Evolutionary conservation across 2,113 vertebrate species (phyloP).

Genomic region (Anseranas semipalmata): DNA sequence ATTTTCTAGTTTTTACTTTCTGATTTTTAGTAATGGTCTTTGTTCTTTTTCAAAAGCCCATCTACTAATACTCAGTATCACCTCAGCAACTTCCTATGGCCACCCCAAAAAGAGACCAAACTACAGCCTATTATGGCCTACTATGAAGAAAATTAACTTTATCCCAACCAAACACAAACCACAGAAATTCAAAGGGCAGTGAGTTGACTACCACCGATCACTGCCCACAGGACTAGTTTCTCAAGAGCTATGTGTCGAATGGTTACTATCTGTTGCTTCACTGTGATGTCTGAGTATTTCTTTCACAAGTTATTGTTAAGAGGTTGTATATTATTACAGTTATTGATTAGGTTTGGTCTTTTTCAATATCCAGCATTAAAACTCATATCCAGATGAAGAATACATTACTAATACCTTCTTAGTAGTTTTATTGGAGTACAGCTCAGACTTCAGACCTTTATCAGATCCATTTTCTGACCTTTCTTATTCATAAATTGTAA

Average conservation of each 20-base stretch:
- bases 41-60: neutral
- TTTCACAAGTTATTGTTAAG: neutral
- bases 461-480: neutral
- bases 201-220: neutral
- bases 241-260: neutral
- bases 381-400: neutral
- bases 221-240: neutral
- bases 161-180: too few species aligned
- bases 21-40: neutral
- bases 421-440: neutral
- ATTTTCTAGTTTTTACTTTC: neutral
- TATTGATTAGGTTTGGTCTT: neutral
- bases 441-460: neutral
- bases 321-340: neutral
- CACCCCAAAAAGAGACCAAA: neutral
- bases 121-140: neutral
- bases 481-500: neutral
- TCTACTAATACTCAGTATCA: neutral
- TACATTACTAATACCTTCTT: neutral
- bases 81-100: neutral
- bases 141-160: too few species aligned
- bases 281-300: neutral
- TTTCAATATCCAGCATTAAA: neutral
- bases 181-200: neutral
- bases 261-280: neutral